A percentile compares a stretch with the other conserved stretches of the same genome.
Evolutionary conservation across 2,113 vertebrate genomes (phyloP).

Genomic region (Uropsilus gracilis): DNA sequence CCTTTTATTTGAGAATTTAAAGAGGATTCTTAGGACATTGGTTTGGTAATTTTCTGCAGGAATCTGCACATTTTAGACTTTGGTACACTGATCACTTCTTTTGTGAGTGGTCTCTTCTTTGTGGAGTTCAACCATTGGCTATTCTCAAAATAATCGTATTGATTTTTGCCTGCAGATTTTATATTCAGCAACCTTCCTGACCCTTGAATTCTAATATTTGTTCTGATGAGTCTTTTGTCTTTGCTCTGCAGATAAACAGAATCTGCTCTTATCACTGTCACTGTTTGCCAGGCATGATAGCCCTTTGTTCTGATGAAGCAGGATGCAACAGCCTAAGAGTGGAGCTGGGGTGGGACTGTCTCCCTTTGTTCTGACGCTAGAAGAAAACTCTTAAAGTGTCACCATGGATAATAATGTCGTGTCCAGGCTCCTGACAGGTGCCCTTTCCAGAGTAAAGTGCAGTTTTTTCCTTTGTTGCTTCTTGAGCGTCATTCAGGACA

Average conservation of each 20-base stretch:
- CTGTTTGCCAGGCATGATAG: neutral
- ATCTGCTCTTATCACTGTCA: neutral
- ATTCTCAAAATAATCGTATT: constrained; percentile 3
- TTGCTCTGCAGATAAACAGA: neutral
- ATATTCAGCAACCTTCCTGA: neutral
- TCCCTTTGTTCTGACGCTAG: neutral
- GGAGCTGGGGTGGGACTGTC: neutral
- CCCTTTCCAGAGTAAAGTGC: neutral
- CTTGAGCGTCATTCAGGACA: neutral
- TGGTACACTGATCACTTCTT: neutral
- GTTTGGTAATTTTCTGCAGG: neutral
- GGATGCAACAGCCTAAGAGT: no score
- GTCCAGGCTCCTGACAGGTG: neutral
- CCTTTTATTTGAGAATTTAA: neutral
- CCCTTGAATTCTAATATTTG: neutral
- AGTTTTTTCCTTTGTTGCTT: neutral
- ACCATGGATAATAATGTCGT: neutral
- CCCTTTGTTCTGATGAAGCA: neutral
- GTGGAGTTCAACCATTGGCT: neutral
- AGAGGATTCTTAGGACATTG: neutral
- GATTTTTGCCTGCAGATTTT: constrained; percentile 10
- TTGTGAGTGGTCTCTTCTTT: neutral
- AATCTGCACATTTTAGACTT: neutral
- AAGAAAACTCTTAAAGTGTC: neutral
- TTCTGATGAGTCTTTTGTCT: neutral